Base-by-base conservation (phyloP, 2,888 invertebrate genomes). In the Drosophila atroscutellata region DNA sequence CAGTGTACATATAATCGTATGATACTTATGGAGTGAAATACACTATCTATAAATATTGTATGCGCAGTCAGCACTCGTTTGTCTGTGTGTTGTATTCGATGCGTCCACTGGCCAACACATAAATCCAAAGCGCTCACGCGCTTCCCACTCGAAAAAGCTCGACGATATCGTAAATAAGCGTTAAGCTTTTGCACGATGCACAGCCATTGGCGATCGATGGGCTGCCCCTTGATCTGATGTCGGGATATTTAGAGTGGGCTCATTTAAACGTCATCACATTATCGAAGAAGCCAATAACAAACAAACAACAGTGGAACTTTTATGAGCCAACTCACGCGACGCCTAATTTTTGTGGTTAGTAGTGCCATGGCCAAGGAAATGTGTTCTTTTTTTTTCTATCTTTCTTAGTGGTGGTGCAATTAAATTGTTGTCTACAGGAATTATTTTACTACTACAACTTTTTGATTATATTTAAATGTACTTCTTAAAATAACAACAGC, bases 71-170 rank as follows among this genome's bases (percentile, higher is more conserved):
- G 50, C 24, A 28, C 26, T 32, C 36, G 18, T 37, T 37, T 52
- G 20, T 20, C 34, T 50, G 42, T 51, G 9, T 58, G 32, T 11
- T 3, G 32, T 11, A 9, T 9, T 32, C 32, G 28, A 55, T 34
- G 47, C 15, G 24, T 52, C 49, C 30, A 28, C 42, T 26, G 54
- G 30, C 52, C 58, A 68, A 18, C 24, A 54, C 13, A 65, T 77
- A 75, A 79, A 70, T 75, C 51, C 28, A 47, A 47, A 39, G n/a
- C 52, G 54, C 66, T 80, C 78, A 79, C 80, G 78, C 78, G 78
- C 58, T 80, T 47, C 49, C 42, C 80, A 69, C 73, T 73, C 49
- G n/a, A 67, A 13, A 24, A 39, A 15, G 51, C 24, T 24, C 30
- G 39, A 37, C n/a, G 28, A 26, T 9, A 9, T 32, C 72, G 51